Base-by-base conservation (phyloP, 2,113 vertebrate genomes). In the Zootoca vivipara region DNA sequence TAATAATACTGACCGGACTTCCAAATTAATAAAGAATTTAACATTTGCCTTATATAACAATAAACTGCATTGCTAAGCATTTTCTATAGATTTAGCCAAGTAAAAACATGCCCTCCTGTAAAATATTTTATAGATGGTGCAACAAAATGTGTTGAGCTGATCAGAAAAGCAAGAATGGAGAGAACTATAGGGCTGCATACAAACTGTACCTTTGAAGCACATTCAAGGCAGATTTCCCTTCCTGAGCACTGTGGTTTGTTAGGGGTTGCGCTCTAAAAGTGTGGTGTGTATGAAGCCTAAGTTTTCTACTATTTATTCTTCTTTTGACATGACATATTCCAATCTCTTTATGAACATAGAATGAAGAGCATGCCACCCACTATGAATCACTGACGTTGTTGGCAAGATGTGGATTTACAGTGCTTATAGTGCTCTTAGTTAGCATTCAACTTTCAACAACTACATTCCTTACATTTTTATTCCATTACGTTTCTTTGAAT, bases 51-150 rank as follows among this genome's bases (percentile, higher is more conserved):
- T 62, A 13, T 18, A 62, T 58, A 65, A n/a, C 74, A 73, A 28
- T 58, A 42, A n/a, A 80, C 22, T 85, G 28, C 1, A 35, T 70
- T 88, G 1, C 35, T 69, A 40, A 91, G 72, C 7, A 90, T 62
- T 72, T 28, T 2, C 28, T 56, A 4, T 42, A 78, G 7, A 33
- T 82, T 82, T 24, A 80, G 86, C 58, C 83, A 92, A 69, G 86
- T 82, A 40, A 20, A 88, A 67, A 9, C 13, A 33, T 28, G 9
- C 13, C 52, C 35, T 91, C 84, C 83, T 94, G 85, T 20, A 93
- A 93, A 93, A 89, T 1, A 2, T 20, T n/a, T 86, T 89, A 83
- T 70, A 86, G 85, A 88, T 56, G 83, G 83, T 88, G 81, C 85
- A 90, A 85, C 28, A 35, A 35, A 58, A 72, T 52, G 18, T 4